Percentiles rank a stretch among this genome's conserved stretches.
Evolutionary conservation across 2,113 vertebrate species (phyloP).

Genomic region (Zapornia atra): DNA sequence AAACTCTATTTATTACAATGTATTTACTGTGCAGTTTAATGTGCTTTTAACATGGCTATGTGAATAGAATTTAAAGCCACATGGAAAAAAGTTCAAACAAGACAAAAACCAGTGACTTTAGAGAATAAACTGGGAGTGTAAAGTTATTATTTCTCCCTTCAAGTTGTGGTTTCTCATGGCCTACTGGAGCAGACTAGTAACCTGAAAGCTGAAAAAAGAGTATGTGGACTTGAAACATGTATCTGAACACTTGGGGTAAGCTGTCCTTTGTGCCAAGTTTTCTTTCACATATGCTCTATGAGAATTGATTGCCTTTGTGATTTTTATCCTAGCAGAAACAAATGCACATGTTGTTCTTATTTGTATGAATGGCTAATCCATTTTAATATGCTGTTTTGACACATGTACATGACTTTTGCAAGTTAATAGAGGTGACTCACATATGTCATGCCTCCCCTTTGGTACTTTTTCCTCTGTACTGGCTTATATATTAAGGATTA

Average conservation of each 20-base stretch:
- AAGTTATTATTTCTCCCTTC: not conserved
- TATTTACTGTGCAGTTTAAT: not conserved
- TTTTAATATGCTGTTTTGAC: constrained; percentile 62
- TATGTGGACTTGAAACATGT: not conserved
- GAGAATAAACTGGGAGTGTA: not conserved
- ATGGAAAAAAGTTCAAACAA: not conserved
- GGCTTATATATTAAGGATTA: not conserved
- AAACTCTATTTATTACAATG: not conserved
- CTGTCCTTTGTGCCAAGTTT: not conserved
- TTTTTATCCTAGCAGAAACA: constrained; percentile 54
- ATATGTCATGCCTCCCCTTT: constrained; percentile 27
- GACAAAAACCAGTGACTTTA: not conserved
- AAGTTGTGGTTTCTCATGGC: not conserved
- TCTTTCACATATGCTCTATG: not conserved
- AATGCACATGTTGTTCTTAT: constrained; percentile 64
- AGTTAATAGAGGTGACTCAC: constrained; percentile 58
- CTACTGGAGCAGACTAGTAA: not conserved
- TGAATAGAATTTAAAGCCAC: constrained; percentile 2
- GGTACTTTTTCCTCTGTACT: not conserved
- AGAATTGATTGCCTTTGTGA: constrained; percentile 52
- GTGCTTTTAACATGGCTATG: not conserved
- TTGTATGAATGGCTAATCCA: constrained; percentile 68
- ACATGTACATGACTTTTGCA: constrained; percentile 60
- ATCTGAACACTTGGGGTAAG: constrained; percentile 5
- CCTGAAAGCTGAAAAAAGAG: constrained; percentile 17